These are phyloP conservation scores for Corythaeola cristata DNA, from an alignment of 2,113 vertebrate genomes.

Conservation along the genomic window DNA sequence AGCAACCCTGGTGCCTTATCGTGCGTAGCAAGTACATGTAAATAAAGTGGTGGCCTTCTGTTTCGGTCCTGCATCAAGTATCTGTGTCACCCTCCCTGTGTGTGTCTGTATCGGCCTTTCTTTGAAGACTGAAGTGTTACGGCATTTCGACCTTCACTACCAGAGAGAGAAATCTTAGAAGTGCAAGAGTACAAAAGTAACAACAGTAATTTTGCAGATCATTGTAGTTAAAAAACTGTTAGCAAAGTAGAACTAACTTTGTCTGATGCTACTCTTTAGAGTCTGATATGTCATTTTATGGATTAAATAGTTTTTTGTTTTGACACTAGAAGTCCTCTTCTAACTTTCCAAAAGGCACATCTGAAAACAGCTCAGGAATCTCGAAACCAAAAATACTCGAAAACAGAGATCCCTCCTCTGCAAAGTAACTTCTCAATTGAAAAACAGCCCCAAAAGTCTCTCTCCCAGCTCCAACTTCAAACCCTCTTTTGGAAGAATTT, in stretches of 20 bases:
- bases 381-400: not conserved
- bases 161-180: not conserved
- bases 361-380: not conserved
- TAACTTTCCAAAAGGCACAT: not conserved
- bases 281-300: not conserved
- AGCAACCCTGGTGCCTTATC: rapidly evolving
- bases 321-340: not conserved
- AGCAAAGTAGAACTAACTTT: not conserved
- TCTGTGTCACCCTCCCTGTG: not conserved
- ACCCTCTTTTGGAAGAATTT: not conserved
- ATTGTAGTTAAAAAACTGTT: not conserved
- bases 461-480: not conserved
- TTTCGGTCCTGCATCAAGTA: not conserved
- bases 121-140: not conserved
- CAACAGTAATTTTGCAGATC: not conserved
- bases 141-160: not conserved
- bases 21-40: rapidly evolving
- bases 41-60: not conserved
- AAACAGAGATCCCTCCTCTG: not conserved
- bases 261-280: not conserved
- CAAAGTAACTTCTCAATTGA: not conserved
- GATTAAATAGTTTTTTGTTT: not conserved
- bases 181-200: not conserved
- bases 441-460: not conserved
- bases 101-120: not conserved